These are phyloP conservation scores for Trogon melanurus DNA, from an alignment of 2,113 vertebrate species.

Conservation along the genomic window DNA sequence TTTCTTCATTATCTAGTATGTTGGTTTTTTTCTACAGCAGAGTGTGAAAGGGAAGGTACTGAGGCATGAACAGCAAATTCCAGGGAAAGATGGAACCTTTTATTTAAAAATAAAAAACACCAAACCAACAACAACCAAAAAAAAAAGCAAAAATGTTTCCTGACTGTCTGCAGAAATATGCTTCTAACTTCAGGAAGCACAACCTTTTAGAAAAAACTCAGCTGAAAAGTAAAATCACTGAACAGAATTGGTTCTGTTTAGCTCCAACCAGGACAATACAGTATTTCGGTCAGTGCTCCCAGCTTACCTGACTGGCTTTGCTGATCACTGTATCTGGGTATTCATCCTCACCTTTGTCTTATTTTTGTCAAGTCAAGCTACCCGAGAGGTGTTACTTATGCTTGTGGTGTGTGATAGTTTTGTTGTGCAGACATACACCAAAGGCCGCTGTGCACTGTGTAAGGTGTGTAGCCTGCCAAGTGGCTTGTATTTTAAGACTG, in stretches of 20 bases:
- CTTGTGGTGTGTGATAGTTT: neutral
- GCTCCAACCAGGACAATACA: too few relatives aligned
- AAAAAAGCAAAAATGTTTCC: neutral
- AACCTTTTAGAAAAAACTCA: too few relatives aligned
- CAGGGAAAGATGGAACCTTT: neutral
- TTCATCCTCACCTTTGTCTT: neutral
- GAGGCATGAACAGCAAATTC: neutral
- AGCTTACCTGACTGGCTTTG: neutral
- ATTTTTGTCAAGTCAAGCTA: neutral
- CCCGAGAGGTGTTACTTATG: neutral
- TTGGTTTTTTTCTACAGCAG: neutral
- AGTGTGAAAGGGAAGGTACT: neutral
- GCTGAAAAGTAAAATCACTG: too few relatives aligned
- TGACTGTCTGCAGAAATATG: too few relatives aligned
- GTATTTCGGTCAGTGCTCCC: neutral
- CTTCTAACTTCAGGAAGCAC: too few relatives aligned
- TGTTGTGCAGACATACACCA: neutral
- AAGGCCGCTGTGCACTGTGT: neutral
- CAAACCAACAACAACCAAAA: neutral
- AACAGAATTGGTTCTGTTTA: too few relatives aligned
- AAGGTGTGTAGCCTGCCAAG: neutral
- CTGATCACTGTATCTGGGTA: neutral
- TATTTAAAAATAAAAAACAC: neutral
- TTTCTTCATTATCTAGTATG: neutral
- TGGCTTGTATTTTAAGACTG: neutral